Base-by-base conservation (phyloP, 2,797 vertebrate species). In the Sphaeramia orbicularis region DNA sequence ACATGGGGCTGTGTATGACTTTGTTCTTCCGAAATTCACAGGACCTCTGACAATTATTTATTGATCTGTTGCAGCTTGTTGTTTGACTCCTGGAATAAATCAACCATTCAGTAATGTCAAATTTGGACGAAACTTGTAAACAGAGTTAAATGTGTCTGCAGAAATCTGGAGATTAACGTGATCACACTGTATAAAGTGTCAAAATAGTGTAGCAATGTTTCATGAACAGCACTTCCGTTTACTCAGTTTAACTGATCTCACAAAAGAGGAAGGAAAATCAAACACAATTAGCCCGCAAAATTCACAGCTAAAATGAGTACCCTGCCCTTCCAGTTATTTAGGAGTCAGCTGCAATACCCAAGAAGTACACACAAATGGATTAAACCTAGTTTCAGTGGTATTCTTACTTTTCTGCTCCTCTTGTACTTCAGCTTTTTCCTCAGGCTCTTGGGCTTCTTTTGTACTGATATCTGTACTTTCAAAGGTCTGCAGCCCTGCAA, bases 401-500 rank as follows among this genome's bases (percentile, higher is more conserved):
- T 10, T 64, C 51, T 75, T 52, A 92, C 90, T 79, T 85, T 86
- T 91, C 35, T 66, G 72, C 55, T 74, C 86, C 13, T 78, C 69
- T 15, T 78, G 51, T 1, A n/a, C 73, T 35, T 80, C 71, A 19
- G 49, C 12, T 24, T 56, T 73, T 4, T 15, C 47, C 12, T 73
- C 63, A 10, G 68, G 13, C 32, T 67, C 48, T 56, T 75, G 15
- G 1, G 60, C 10, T 19, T 78, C 72, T 14, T 74, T 63, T 4
- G 38, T 3, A 0, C 48, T 19, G 24, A 41, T 40, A 59, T 86
- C 87, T 27, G 9, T 7, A 16, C 65, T 42, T 59, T 65, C 57
- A 72, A 90, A 90, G 6, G 84, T 89, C 69, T 86, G 49, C 70
- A 93, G 50, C 44, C 83, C 93, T 93, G 51, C 14, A 59, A 81